A percentile compares a stretch with the other conserved stretches of the same genome.
These are phyloP conservation scores for Melipona quadrifasciata DNA, from an alignment of 1,140 invertebrate species.

Conservation along the genomic window DNA sequence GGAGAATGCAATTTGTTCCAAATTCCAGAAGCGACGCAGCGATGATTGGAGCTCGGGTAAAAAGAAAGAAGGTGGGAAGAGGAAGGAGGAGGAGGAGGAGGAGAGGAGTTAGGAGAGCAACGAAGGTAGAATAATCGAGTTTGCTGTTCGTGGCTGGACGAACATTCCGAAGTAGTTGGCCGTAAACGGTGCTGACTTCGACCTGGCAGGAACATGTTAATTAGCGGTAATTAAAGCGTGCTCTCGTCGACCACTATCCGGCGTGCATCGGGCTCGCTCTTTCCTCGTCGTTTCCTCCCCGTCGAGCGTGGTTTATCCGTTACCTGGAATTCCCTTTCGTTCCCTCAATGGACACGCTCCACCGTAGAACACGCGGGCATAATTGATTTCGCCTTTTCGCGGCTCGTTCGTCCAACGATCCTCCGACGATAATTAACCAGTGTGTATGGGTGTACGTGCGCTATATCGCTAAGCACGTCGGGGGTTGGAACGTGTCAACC, in stretches of 20 bases:
- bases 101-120: neutral
- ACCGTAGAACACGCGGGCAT: conserved; percentile 28
- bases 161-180: conserved; percentile 47
- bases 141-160: conserved; percentile 22
- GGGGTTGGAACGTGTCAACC: neutral
- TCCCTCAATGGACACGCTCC: conserved; percentile 37
- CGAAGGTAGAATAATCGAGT: conserved; percentile 47
- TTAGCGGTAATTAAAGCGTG: conserved; percentile 60
- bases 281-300: conserved; percentile 6
- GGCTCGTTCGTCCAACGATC: conserved; percentile 52
- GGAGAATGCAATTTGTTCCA: neutral
- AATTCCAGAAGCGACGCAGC: neutral
- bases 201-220: conserved; percentile 61
- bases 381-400: conserved; percentile 58
- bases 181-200: conserved; percentile 59
- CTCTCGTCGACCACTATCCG: conserved; percentile 36
- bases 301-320: conserved; percentile 40
- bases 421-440: conserved; percentile 19
- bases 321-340: conserved; percentile 42
- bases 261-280: conserved; percentile 28
- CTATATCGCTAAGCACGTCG: neutral
- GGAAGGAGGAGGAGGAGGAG: too few relatives aligned
- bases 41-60: neutral
- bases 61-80: neutral
- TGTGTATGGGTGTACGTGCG: neutral